These are phyloP conservation scores for Hofmannophila pseudospretella DNA, from an alignment of 2,888 invertebrate genomes.

Conservation along the genomic window DNA sequence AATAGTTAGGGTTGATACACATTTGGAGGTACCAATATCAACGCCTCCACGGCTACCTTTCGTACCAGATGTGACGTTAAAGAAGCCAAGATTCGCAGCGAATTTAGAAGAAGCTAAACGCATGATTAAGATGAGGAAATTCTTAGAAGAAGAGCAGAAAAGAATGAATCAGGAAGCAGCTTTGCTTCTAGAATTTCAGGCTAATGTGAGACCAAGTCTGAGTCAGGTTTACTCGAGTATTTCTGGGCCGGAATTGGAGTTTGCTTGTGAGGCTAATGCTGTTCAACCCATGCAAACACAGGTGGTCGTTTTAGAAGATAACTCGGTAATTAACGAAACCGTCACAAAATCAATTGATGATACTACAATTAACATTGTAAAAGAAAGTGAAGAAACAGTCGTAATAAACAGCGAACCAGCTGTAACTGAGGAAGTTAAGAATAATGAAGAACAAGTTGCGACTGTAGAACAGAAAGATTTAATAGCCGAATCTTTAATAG, in stretches of 20 bases:
- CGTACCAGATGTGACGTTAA: slow-evolving; percentile 70
- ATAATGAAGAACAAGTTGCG: slow-evolving; percentile 4
- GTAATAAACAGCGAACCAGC: no score
- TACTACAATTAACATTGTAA: not conserved
- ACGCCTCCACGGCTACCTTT: slow-evolving; percentile 58
- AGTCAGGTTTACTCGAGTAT: slow-evolving; percentile 71
- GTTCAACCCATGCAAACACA: slow-evolving; percentile 16
- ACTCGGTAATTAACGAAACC: not conserved
- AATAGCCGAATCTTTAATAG: slow-evolving; percentile 6
- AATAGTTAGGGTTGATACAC: slow-evolving; percentile 55
- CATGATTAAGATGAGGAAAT: slow-evolving; percentile 81
- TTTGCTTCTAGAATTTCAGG: slow-evolving; percentile 65
- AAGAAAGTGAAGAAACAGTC: slow-evolving; percentile 2
- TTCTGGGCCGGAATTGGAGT: slow-evolving; percentile 69
- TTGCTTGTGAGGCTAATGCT: slow-evolving; percentile 53
- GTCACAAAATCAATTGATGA: not conserved
- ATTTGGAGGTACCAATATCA: slow-evolving; percentile 51
- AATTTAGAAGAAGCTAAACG: slow-evolving; percentile 82
- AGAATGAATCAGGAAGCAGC: slow-evolving; percentile 73
- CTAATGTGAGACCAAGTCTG: slow-evolving; percentile 65
- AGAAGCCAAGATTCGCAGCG: slow-evolving; percentile 83
- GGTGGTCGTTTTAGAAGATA: slow-evolving; percentile 3
- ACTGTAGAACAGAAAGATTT: slow-evolving; percentile 7
- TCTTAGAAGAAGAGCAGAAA: slow-evolving; percentile 79
- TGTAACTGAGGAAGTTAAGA: not conserved